Evolutionary conservation across 2,888 invertebrate species (phyloP), one percentile per base, ranked within the genome.

Genomic region (Agrotis ipsilon): DNA sequence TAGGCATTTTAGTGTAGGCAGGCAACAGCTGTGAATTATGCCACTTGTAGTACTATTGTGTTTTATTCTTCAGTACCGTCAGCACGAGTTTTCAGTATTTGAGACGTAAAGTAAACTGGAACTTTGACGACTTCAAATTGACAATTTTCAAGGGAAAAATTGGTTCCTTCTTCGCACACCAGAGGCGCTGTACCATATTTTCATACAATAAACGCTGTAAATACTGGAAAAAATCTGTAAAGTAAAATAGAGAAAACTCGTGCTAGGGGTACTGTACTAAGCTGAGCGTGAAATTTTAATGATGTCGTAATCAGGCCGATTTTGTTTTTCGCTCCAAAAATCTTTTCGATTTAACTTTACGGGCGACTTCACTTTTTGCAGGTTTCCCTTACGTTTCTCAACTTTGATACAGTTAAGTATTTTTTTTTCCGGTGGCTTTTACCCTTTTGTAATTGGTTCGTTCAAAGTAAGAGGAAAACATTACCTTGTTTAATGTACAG

Each of bases 201-300:
- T n/a, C n/a, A n/a, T n/a, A n/a, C n/a, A n/a, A n/a, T n/a, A n/a
- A n/a, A n/a, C n/a, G n/a, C n/a, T n/a, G n/a, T n/a, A n/a, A n/a
- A n/a, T n/a, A n/a, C n/a, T n/a, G n/a, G n/a, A n/a, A n/a, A n/a
- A n/a, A n/a, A n/a, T n/a, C n/a, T n/a, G n/a, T n/a, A n/a, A n/a
- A n/a, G n/a, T n/a, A n/a, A n/a, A n/a, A n/a, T n/a, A n/a, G n/a
- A n/a, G n/a, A n/a, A n/a, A n/a, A n/a, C n/a, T n/a, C n/a, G n/a
- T n/a, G n/a, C n/a, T n/a, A n/a, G n/a, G n/a, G n/a, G n/a, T n/a
- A n/a, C n/a, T n/a, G n/a, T n/a, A n/a, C n/a, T n/a, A 83, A 65
- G 43, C 78, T 58, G 57, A 82, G 88, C 87, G 84, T 85, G 57
- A 84, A 84, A 82, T 85, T 89, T 89, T 89, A 88, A 89, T 87